Percentiles rank a stretch among this genome's conserved stretches.
Evolutionary conservation across 2,797 vertebrate species (phyloP).

Genomic region (Sylvilagus floridanus): DNA sequence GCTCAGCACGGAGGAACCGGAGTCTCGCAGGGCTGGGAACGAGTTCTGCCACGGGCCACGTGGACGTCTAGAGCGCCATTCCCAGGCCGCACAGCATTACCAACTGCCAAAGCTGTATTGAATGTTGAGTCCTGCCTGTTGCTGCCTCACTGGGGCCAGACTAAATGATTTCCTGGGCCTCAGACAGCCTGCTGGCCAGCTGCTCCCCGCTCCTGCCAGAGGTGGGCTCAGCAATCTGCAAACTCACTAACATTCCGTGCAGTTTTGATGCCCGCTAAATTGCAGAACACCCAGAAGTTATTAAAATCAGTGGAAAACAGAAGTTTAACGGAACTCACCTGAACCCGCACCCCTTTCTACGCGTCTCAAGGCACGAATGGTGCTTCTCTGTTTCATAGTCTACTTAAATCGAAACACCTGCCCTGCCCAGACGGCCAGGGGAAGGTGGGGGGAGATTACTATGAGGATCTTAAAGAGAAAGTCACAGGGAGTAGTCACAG

Average conservation of each 20-base stretch:
- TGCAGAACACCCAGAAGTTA: neutral
- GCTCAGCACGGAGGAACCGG: neutral
- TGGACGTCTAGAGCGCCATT: too few relatives aligned
- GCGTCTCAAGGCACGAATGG: neutral
- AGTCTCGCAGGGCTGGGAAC: neutral
- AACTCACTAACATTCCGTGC: neutral
- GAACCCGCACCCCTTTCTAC: neutral
- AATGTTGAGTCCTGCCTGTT: too few relatives aligned
- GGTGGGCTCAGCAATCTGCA: neutral
- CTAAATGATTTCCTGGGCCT: too few relatives aligned
- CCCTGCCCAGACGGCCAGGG: neutral
- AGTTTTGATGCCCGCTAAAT: neutral
- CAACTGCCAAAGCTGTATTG: too few relatives aligned
- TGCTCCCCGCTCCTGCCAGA: neutral
- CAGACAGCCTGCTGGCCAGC: too few relatives aligned
- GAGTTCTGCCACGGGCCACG: too few relatives aligned
- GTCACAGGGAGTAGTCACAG: neutral
- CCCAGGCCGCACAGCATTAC: too few relatives aligned
- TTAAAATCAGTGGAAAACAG: neutral
- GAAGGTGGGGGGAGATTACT: neutral
- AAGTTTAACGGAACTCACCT: constrained; percentile 67
- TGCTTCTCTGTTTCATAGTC: constrained; percentile 16
- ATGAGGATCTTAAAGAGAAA: neutral
- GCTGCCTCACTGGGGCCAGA: too few relatives aligned
- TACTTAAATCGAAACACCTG: neutral